Base-by-base conservation (phyloP, 2,797 vertebrate species). In the Enteromius viviparus region DNA sequence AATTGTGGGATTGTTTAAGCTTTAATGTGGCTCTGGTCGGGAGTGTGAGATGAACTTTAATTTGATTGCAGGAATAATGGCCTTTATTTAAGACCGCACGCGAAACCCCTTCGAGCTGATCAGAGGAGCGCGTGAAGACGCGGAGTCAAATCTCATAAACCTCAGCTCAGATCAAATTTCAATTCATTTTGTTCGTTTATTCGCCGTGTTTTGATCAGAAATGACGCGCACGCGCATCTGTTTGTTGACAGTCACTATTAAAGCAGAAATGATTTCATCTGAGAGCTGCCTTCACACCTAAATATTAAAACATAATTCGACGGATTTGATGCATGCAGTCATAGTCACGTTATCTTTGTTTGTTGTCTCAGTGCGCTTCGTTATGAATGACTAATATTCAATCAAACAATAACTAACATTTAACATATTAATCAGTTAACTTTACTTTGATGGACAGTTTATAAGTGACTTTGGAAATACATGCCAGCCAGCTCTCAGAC, bases 1-100 rank as follows among this genome's bases (percentile, higher is more conserved):
- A 80, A 80, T 80, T 80, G 66, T 29, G 78, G 78, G 78, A 80
- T 71, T 80, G 78, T 70, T 80, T 70, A 3, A 80, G 49, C 78
- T 80, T 80, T 58, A 58, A 80, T 69, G 66, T 6, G 49, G n/a
- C 34, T 79, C 80, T 82, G 45, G 29, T 82, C n/a, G 71, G 29
- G 42, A 32, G 60, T 75, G 80, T 76, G 70, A 79, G 65, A 82
- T 65, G 47, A 82, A 68, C 15, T 76, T 82, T 82, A 82, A 82
- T 82, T 45, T 21, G 37, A 82, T 82, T 55, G 53, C 23, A 32
- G 4, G 10, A 75, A 76, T 82, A 75, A 82, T 82, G 80, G 58
- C 29, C 58, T 82, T 81, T 64, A 75, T 82, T 82, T 72, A 49
- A 78, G 60, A 78, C 15, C 23, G 26, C 55, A 23, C 55, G 37